Base-by-base conservation (phyloP, 2,888 invertebrate species). In the Microdon myrmicae region DNA sequence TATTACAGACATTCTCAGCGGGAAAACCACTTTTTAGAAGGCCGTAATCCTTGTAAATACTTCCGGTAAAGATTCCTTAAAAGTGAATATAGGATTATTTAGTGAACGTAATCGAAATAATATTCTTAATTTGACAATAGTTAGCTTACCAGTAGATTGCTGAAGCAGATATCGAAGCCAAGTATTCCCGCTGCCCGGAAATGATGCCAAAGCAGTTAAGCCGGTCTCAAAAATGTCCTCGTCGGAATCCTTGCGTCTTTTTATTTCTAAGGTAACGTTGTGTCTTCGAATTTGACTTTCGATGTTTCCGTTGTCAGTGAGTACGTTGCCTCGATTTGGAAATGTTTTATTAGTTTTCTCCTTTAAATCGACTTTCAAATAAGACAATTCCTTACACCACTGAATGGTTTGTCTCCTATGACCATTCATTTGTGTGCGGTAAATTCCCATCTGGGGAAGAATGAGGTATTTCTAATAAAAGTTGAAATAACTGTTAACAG, bases 181-280 rank as follows among this genome's bases (percentile, higher is more conserved):
- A 13, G 91, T 91, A 74, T 92, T 92, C 0, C 91, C 91, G 73
- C 90, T 90, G n/a, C 91, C 91, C 3, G 91, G 92, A 75, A 88
- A 90, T 0, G 90, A 90, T 1, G 87, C 90, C 20, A 92, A 79
- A 1, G 90, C 91, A 3, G 77, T 78, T 26, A 78, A 47, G 41
- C 74, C 71, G 14, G 14, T 44, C 8, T 20, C 20, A 12, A 44
- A 34, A 19, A 19, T 67, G 25, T 58, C 58, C n/a, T 35, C 34
- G 34, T 41, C 39, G 5, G 41, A 16, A 17, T 23, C 23, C 19
- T 41, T 53, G 2, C n/a, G 23, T 10, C 19, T 14, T 39, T n/a
- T 4, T 14, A 25, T 32, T 25, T 29, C 12, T 14, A n/a, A 20
- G n/a, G 64, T 53, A 10, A 48, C 31, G 31, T 31, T 9, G 23